These are phyloP conservation scores for Dasypogon diadema DNA, from an alignment of 2,888 invertebrate genomes.

Conservation along the genomic window DNA sequence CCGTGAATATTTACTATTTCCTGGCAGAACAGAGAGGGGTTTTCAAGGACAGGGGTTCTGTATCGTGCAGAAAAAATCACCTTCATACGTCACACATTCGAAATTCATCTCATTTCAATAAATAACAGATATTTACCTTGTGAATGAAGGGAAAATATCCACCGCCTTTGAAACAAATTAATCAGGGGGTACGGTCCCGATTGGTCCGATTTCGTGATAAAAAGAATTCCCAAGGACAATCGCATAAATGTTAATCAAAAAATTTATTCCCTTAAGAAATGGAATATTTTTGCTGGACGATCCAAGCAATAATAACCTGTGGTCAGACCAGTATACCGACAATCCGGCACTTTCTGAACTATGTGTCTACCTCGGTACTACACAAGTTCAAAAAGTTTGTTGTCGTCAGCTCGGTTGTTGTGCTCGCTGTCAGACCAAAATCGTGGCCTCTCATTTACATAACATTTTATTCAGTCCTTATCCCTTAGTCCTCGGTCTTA, in stretches of 20 bases:
- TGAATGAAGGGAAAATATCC: not conserved
- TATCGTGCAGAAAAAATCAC: not conserved
- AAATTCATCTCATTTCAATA: not conserved
- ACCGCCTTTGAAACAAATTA: not conserved
- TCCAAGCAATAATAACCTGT: not conserved
- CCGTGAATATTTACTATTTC: constrained; percentile 8
- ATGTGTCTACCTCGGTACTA: not conserved
- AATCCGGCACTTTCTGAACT: not conserved
- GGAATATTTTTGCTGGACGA: not conserved
- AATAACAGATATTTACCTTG: not conserved
- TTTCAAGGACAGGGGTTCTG: not conserved
- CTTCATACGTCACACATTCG: not conserved
- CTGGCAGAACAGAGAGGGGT: not conserved
- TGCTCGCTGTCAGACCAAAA: not conserved
- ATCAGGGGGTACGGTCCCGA: not conserved
- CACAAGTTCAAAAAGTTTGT: not conserved
- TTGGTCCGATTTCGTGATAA: not conserved
- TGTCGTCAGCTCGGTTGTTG: not conserved
- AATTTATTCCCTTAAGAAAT: not conserved
- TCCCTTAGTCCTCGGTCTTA: not conserved
- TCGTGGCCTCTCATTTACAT: not conserved
- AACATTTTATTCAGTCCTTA: constrained; percentile 1
- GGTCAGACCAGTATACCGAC: not conserved
- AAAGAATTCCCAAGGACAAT: constrained; percentile 1
- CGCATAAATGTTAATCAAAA: constrained; percentile 10